A percentile compares a stretch with the other conserved stretches of the same genome.
phyloP scores from a whole-genome alignment of 1,140 invertebrate genomes.

The Drosophila cardini region DNA sequence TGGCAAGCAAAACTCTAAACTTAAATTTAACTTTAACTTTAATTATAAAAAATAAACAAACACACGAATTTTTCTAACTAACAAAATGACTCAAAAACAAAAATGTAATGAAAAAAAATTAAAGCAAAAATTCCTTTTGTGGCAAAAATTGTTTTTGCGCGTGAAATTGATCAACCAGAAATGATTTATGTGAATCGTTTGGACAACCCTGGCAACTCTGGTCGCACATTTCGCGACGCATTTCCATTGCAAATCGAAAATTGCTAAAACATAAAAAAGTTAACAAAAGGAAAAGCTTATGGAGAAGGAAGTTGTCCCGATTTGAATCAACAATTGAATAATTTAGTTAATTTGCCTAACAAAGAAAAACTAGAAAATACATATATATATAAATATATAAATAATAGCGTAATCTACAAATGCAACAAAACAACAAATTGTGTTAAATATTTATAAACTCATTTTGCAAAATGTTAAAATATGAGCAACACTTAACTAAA shows the following conservation, averaged over 20 bases:
- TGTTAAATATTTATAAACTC: slow-evolving; percentile 65
- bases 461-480: slow-evolving; percentile 66
- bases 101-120: slow-evolving; percentile 7
- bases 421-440: slow-evolving; percentile 34
- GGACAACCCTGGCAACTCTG: slow-evolving; percentile 33
- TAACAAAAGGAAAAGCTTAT: slow-evolving; percentile 28
- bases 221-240: slow-evolving; percentile 16
- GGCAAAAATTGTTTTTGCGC: slow-evolving; percentile 24
- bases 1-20: slow-evolving; percentile 34
- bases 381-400: slow-evolving; percentile 12
- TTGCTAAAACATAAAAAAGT: slow-evolving; percentile 8
- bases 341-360: slow-evolving; percentile 53
- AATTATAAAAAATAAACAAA: slow-evolving; percentile 47
- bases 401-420: slow-evolving; percentile 17
- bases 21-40: slow-evolving; percentile 69
- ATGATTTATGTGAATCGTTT: slow-evolving; percentile 17
- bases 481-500: slow-evolving; percentile 48
- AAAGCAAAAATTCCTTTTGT: slow-evolving; percentile 19
- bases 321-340: slow-evolving; percentile 65
- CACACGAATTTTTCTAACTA: slow-evolving; percentile 77
- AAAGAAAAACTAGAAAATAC: slow-evolving; percentile 22
- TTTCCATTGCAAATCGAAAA: slow-evolving; percentile 63
- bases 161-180: slow-evolving; percentile 6
- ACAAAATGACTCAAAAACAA: slow-evolving; percentile 25
- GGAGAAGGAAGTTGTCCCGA: slow-evolving; percentile 37